Conservation (phyloP, 2,113 vertebrate species). For the Lasiurus cinereus region DNA sequence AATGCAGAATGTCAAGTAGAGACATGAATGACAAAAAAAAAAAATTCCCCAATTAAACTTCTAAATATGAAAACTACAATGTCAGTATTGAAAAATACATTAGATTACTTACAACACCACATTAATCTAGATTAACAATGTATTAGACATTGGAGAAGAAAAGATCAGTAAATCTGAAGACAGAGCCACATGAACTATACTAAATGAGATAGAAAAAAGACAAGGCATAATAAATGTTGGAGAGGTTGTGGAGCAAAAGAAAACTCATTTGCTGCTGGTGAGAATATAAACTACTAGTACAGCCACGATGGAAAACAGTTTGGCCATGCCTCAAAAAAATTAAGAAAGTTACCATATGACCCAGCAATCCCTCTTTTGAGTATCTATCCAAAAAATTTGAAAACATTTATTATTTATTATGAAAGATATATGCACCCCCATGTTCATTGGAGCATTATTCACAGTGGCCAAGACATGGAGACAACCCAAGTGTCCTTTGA, state of each 20-base stretch:
- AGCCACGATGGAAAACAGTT: neutral
- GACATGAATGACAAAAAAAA: too few relatives aligned
- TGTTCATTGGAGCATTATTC: neutral
- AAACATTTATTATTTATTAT: neutral
- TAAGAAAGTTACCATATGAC: neutral
- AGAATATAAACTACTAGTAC: neutral
- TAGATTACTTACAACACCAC: too few relatives aligned
- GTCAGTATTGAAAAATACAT: too few relatives aligned
- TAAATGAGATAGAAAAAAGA: neutral
- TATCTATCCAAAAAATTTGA: neutral
- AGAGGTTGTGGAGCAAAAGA: neutral
- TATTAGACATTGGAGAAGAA: too few relatives aligned
- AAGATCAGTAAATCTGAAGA: too few relatives aligned
- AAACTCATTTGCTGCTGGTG: neutral
- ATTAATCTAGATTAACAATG: too few relatives aligned
- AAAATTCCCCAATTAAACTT: too few relatives aligned
- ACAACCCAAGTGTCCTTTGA: neutral
- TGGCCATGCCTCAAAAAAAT: too few relatives aligned
- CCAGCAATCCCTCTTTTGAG: neutral
- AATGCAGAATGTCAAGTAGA: too few relatives aligned
- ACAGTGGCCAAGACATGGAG: neutral
- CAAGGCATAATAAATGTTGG: neutral
- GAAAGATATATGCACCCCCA: neutral
- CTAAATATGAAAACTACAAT: too few relatives aligned
- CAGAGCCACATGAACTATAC: too few relatives aligned